Evolutionary conservation across 2,113 vertebrate species (phyloP).

Genomic region (Trogon surrucura): DNA sequence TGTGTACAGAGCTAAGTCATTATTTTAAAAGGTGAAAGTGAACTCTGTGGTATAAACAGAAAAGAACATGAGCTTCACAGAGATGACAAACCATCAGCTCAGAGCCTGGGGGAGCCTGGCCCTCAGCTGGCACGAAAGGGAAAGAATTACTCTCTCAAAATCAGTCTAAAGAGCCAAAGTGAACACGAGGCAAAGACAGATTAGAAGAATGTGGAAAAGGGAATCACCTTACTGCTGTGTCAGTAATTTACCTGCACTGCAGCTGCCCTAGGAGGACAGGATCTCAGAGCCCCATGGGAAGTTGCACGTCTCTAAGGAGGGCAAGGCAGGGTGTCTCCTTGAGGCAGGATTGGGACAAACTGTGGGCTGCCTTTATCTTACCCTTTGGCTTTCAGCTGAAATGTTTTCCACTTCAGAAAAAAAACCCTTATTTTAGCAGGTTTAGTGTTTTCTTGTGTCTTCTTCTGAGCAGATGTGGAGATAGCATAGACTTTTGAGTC

Average conservation of each 20-base stretch:
- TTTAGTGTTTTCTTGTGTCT: not conserved
- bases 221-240: not conserved
- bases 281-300: not conserved
- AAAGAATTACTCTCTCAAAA: not conserved
- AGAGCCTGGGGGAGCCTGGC: not conserved
- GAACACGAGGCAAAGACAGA: not conserved
- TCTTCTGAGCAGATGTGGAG: not conserved
- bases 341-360: not conserved
- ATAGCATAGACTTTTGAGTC: not conserved
- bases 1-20: not conserved
- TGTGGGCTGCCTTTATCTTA: not conserved
- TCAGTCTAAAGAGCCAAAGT: not conserved
- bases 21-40: not conserved
- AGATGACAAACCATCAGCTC: not conserved
- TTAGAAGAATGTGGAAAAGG: not conserved
- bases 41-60: not conserved
- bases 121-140: not conserved
- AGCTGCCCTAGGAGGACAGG: not conserved
- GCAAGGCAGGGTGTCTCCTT: not conserved
- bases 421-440: not conserved
- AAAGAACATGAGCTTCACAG: not conserved
- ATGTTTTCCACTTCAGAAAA: not conserved
- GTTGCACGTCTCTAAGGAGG: not conserved
- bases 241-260: conserved; percentile 2
- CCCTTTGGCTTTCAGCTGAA: not conserved